Conservation (phyloP, 2,888 invertebrate genomes). For the Melanchra persicariae region DNA sequence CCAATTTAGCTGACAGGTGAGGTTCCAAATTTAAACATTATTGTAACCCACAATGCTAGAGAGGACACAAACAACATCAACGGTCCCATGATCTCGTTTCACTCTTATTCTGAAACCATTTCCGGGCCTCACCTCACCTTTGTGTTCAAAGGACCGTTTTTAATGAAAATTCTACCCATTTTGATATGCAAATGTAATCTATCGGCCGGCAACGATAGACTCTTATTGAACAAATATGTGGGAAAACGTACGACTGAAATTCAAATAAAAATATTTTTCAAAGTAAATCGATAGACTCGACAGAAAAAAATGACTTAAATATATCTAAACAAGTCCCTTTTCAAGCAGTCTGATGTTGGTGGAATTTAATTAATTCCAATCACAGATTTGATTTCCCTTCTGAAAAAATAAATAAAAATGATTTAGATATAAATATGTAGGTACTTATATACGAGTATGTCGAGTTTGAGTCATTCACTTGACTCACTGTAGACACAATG, state of each 20-base stretch:
- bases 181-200: constrained; percentile 66
- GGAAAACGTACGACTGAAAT: not conserved
- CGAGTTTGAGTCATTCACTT: constrained; percentile 6
- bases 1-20: no score
- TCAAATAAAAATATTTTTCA: not conserved
- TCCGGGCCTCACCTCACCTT: constrained; percentile 50
- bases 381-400: no score
- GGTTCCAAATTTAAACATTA: no score
- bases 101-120: constrained; percentile 47
- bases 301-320: no score
- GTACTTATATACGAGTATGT: no score
- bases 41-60: not conserved
- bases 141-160: constrained; percentile 64
- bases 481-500: not conserved
- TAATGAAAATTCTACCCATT: constrained; percentile 67
- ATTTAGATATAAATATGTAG: no score
- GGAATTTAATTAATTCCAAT: no score
- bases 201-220: constrained; percentile 53
- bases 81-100: constrained; percentile 22
- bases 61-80: constrained; percentile 27
- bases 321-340: no score
- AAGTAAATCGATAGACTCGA: no score
- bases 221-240: constrained; percentile 43
- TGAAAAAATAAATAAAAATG: no score
- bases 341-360: no score